Evolutionary conservation across 2,113 vertebrate species (phyloP).

Genomic region (Tamias sibiricus): DNA sequence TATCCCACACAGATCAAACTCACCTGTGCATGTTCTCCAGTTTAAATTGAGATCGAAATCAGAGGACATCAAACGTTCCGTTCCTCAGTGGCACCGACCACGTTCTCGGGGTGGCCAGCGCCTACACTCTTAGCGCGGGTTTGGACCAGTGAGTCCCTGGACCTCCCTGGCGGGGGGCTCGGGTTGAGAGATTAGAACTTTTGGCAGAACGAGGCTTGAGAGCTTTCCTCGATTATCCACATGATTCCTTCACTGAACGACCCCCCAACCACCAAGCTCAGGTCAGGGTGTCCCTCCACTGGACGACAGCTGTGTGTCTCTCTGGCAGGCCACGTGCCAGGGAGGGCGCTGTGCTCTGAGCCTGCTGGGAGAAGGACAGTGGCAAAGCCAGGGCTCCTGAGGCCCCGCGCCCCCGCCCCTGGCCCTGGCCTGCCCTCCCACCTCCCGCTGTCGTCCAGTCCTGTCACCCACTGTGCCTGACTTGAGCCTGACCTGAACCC

Average conservation of each 20-base stretch:
- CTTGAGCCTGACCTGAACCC: too few species aligned
- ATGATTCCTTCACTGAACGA: not conserved
- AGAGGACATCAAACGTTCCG: not conserved
- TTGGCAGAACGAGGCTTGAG: not conserved
- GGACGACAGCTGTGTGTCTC: not conserved
- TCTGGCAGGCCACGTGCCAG: not conserved
- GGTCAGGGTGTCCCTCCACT: not conserved
- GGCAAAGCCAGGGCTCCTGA: not conserved
- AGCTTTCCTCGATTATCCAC: not conserved
- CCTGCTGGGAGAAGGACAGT: not conserved
- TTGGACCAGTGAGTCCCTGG: not conserved
- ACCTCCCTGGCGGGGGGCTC: not conserved
- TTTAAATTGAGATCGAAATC: not conserved
- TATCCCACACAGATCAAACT: not conserved
- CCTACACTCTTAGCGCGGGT: not conserved
- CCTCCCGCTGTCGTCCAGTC: not conserved
- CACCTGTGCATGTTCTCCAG: not conserved
- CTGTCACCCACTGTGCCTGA: too few species aligned
- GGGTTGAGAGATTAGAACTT: not conserved
- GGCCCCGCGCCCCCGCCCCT: not conserved
- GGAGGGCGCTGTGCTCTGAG: not conserved
- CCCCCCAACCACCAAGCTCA: not conserved
- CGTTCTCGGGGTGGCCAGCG: not conserved
- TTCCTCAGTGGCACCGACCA: not conserved
- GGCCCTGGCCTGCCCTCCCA: too few species aligned